Base-by-base conservation (phyloP, 2,797 vertebrate species). In the Acrossocheilus wenchowensis region DNA sequence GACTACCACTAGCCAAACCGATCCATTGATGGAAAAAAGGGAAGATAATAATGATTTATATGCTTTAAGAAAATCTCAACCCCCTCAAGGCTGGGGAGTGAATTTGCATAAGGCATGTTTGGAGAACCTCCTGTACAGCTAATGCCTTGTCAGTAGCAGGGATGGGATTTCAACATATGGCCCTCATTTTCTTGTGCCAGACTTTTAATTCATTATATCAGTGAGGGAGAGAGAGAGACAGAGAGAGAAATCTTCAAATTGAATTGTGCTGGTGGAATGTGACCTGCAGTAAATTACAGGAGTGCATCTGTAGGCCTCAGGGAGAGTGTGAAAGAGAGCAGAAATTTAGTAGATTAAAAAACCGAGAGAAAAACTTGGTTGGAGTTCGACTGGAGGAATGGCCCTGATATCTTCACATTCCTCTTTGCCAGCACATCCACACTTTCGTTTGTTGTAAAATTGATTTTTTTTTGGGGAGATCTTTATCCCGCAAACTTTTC, bases 111-210 rank as follows among this genome's bases (percentile, higher is more conserved):
- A 90, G 89, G 88, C 90, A 89, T 93, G 92, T 94, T 92, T 90
- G 88, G 85, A 93, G 86, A 91, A 90, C 90, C 88, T 89, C 81
- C 88, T 90, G 88, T 90, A 88, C 85, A 84, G 90, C 86, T 89
- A 85, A 91, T 92, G 92, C 72, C 88, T 90, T 91, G 89, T 92
- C 91, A 90, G 93, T 88, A 78, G 88, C 89, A 88, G 87, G 92
- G 90, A 93, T 91, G 90, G 90, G 90, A 92, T 92, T 93, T 93
- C 88, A 93, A 85, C 93, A 92, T 94, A 94, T 93, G 93, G 90
- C 90, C 88, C 88, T 93, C 89, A 91, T 92, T 93, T 92, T 93
- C 87, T 89, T 88, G 82, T 90, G 91, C 92, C 89, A 92, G 90
- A 90, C 83, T 91, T 93, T 92, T 94, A 91, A 91, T 92, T 93